A percentile compares a stretch with the other conserved stretches of the same genome.
phyloP scores from a whole-genome alignment of 2,888 invertebrate species.

The Leptogaster cylindrica region DNA sequence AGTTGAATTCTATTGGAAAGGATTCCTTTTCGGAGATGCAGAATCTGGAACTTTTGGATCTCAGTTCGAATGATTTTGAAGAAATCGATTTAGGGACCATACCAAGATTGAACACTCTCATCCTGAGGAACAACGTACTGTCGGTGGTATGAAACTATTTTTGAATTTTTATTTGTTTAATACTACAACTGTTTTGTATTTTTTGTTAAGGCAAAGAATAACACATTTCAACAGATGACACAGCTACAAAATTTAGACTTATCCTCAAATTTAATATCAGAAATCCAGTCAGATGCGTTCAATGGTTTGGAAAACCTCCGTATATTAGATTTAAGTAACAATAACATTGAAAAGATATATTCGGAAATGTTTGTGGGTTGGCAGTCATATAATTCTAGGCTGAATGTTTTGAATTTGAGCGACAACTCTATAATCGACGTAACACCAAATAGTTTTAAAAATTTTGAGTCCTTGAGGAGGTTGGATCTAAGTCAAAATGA shows the following conservation, averaged over 20 bases:
- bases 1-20: slow-evolving; percentile 49
- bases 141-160: slow-evolving; percentile 51
- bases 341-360: slow-evolving; percentile 51
- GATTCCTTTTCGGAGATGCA: slow-evolving; percentile 50
- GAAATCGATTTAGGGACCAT: slow-evolving; percentile 51
- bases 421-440: slow-evolving; percentile 54
- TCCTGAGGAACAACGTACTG: slow-evolving; percentile 53
- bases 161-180: too few relatives aligned
- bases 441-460: slow-evolving; percentile 50
- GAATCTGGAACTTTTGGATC: slow-evolving; percentile 52
- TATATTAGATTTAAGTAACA: slow-evolving; percentile 54
- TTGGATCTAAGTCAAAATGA: slow-evolving; percentile 55
- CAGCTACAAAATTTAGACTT: slow-evolving; percentile 52
- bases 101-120: slow-evolving; percentile 51
- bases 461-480: slow-evolving; percentile 51
- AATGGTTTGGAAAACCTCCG: slow-evolving; percentile 51
- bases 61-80: slow-evolving; percentile 54
- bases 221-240: too few relatives aligned
- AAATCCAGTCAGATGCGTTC: slow-evolving; percentile 54
- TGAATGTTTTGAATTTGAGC: slow-evolving; percentile 50
- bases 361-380: slow-evolving; percentile 54
- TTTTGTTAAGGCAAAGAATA: too few relatives aligned
- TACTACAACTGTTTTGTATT: too few relatives aligned
- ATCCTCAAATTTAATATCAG: slow-evolving; percentile 49
- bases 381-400: slow-evolving; percentile 50